phyloP scores from a whole-genome alignment of 2,113 vertebrate genomes.

The Hippocampus comes region DNA sequence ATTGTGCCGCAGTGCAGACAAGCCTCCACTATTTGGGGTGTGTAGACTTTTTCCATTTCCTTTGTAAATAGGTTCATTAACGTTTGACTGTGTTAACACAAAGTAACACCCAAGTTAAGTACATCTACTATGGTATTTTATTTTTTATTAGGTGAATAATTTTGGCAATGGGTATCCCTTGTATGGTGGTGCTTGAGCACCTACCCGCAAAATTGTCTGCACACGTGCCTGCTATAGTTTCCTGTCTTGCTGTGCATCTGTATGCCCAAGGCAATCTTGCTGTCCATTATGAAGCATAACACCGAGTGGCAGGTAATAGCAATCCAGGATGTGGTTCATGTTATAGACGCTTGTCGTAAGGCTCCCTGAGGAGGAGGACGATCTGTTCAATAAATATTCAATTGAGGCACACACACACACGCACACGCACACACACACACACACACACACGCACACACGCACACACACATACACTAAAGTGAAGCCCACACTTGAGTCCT shows the following conservation, averaged over 20 bases:
- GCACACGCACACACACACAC: not conserved
- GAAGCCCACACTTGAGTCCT: constrained; percentile 9
- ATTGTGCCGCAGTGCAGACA: too few relatives aligned
- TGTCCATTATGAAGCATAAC: constrained; percentile 16
- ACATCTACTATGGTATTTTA: too few relatives aligned
- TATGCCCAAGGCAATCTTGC: constrained; percentile 1
- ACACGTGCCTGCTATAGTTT: too few relatives aligned
- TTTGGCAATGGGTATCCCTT: too few relatives aligned
- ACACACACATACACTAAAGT: not conserved
- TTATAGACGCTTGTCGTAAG: constrained; percentile 42
- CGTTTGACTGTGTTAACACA: too few relatives aligned
- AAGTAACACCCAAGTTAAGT: too few relatives aligned
- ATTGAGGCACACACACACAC: constrained; percentile 38
- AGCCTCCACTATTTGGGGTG: too few relatives aligned
- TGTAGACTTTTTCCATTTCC: too few relatives aligned
- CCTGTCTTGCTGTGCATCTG: constrained; percentile 1
- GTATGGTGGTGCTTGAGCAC: too few relatives aligned
- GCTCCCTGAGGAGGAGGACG: constrained; percentile 54
- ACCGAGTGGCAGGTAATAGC: constrained; percentile 49
- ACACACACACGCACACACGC: not conserved
- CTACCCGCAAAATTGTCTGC: too few relatives aligned
- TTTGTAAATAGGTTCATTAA: too few relatives aligned
- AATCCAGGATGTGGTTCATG: constrained; percentile 43
- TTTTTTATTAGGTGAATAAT: too few relatives aligned
- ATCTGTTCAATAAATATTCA: constrained; percentile 76